A percentile compares a stretch with the other conserved stretches of the same genome.
These are phyloP conservation scores for Zoroaster sp. DNA, from an alignment of 53 echinoderm and acorn worm genomes.

Conservation along the genomic window DNA sequence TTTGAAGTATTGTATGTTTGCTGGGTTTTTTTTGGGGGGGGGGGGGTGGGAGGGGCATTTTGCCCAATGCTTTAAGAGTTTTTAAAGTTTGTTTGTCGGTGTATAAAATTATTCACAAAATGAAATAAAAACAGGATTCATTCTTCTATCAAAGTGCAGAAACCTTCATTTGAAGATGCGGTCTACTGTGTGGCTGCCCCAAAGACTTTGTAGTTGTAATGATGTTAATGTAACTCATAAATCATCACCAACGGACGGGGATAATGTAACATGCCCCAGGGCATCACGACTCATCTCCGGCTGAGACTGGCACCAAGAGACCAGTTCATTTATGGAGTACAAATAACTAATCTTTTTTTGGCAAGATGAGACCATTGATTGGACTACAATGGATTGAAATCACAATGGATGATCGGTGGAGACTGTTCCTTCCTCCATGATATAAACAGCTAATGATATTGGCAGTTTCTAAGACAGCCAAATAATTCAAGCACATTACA, in stretches of 20 bases:
- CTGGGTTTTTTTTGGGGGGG: too few relatives aligned
- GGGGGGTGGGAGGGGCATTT: too few relatives aligned
- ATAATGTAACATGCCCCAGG: conserved; percentile 40
- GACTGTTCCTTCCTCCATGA: background rate
- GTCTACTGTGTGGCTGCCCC: background rate
- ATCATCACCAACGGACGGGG: conserved; percentile 11
- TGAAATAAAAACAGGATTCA: background rate
- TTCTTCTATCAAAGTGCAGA: conserved; percentile 11
- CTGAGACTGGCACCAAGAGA: conserved; percentile 33
- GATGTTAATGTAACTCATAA: conserved; percentile 41
- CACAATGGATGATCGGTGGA: background rate
- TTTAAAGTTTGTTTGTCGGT: background rate
- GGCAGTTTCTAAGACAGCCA: too few relatives aligned
- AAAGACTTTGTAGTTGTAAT: conserved; percentile 38
- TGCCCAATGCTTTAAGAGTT: too few relatives aligned
- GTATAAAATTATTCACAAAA: background rate
- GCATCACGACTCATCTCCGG: conserved; percentile 33
- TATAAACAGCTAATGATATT: background rate
- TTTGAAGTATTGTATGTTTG: too few relatives aligned
- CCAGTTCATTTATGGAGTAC: background rate
- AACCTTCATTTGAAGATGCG: conserved; percentile 4
- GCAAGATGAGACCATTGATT: background rate
- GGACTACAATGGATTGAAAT: background rate
- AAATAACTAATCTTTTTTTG: conserved; percentile 3
- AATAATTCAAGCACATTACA: too few relatives aligned